A percentile compares a stretch with the other conserved stretches of the same genome.
These are phyloP conservation scores for Drosophila melanosoma DNA, from an alignment of 2,888 invertebrate species.

Conservation along the genomic window DNA sequence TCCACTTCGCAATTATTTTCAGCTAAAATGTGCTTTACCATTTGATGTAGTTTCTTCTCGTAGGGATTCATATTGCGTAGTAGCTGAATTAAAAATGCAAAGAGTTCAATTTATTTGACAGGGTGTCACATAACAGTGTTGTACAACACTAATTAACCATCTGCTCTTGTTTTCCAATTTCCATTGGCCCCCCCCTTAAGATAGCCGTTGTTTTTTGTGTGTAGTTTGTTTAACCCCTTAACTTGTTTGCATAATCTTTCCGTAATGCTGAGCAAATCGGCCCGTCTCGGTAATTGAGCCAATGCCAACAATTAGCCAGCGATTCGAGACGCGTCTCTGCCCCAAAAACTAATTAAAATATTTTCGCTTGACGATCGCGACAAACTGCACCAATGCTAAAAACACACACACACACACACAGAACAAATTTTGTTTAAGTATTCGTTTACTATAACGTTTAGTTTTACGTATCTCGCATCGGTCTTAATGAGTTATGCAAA, in stretches of 20 bases:
- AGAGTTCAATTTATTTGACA: background rate
- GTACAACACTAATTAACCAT: background rate
- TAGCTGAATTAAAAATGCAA: background rate
- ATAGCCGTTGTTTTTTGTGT: background rate
- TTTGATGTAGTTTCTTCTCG: background rate
- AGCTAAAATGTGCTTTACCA: slow-evolving; percentile 27
- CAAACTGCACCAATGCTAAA: slow-evolving; percentile 56
- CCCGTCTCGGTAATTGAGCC: slow-evolving; percentile 46
- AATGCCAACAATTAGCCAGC: slow-evolving; percentile 60
- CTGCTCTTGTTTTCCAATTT: slow-evolving; percentile 4
- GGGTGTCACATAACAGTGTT: background rate
- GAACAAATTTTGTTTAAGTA: slow-evolving; percentile 22
- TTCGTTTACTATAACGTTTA: slow-evolving; percentile 16
- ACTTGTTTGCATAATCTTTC: slow-evolving; percentile 68
- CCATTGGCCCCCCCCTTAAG: background rate
- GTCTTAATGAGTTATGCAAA: slow-evolving; percentile 77
- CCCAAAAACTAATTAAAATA: slow-evolving; percentile 79
- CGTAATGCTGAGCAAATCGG: slow-evolving; percentile 57
- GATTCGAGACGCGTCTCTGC: slow-evolving; percentile 47
- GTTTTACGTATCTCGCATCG: slow-evolving; percentile 54
- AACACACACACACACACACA: slow-evolving; percentile 11
- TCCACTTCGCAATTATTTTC: slow-evolving; percentile 9
- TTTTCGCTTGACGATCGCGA: slow-evolving; percentile 66
- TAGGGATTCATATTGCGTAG: slow-evolving; percentile 16
- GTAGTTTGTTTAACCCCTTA: slow-evolving; percentile 37